A percentile compares a stretch with the other conserved stretches of the same genome.
phyloP scores from a whole-genome alignment of 1,140 invertebrate genomes.

The Caenorhabditis brenneri region DNA sequence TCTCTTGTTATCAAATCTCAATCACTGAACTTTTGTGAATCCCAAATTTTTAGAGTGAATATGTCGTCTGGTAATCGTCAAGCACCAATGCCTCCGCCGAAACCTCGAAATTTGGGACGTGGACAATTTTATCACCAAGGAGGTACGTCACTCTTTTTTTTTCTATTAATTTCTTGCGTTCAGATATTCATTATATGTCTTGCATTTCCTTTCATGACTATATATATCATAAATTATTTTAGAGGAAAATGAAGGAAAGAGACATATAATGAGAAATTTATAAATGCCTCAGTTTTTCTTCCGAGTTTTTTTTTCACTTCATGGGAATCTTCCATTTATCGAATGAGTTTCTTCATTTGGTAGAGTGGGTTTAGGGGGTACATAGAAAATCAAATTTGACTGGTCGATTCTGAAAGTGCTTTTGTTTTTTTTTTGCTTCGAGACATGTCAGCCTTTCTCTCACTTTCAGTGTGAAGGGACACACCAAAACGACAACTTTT shows the following conservation, averaged over 20 bases:
- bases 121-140: conserved; percentile 24
- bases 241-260: background rate
- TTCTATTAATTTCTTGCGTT: background rate
- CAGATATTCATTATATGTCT: background rate
- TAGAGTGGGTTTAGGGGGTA: background rate
- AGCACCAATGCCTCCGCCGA: conserved; percentile 23
- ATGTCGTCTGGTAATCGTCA: conserved; percentile 35
- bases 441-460: background rate
- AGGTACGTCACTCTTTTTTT: conserved; percentile 16
- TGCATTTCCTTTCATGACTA: background rate
- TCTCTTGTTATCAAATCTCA: background rate
- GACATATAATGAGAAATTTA: background rate
- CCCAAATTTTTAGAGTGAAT: background rate
- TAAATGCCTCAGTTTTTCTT: background rate
- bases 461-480: conserved; percentile 27
- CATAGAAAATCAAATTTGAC: background rate
- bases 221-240: conserved; percentile 3
- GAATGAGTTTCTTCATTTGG: background rate
- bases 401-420: background rate
- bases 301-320: background rate
- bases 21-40: background rate
- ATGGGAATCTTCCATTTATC: background rate
- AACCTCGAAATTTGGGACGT: conserved; percentile 28
- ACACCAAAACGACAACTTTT: conserved; percentile 29
- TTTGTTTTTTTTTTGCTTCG: background rate